Evolutionary conservation across 2,888 invertebrate species (phyloP).

Genomic region (Drosophila pseudotakahashii): DNA sequence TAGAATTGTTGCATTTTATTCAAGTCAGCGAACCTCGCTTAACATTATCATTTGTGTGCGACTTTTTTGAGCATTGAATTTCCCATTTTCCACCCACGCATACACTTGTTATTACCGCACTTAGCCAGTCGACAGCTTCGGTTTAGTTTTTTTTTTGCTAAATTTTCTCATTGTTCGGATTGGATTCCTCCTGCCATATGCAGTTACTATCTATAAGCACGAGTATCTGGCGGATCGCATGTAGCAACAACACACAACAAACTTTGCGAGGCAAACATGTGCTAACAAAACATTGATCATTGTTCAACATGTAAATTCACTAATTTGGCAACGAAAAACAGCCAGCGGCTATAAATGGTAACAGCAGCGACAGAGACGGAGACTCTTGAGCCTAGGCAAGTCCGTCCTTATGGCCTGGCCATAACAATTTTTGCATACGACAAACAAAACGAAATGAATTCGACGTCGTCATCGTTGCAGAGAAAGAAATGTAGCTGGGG

Average conservation of each 20-base stretch:
- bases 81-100: slow-evolving; percentile 17
- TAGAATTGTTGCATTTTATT: background rate
- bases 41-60: background rate
- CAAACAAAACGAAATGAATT: slow-evolving; percentile 70
- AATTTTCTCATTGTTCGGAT: slow-evolving; percentile 46
- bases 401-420: slow-evolving; percentile 48
- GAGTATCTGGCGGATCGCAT: slow-evolving; percentile 47
- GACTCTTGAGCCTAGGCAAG: slow-evolving; percentile 42
- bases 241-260: slow-evolving; percentile 63
- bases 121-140: slow-evolving; percentile 3
- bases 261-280: slow-evolving; percentile 65
- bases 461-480: slow-evolving; percentile 49
- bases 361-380: slow-evolving; percentile 54
- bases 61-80: slow-evolving; percentile 4
- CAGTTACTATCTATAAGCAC: slow-evolving; percentile 55
- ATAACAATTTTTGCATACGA: slow-evolving; percentile 74
- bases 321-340: slow-evolving; percentile 78
- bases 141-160: slow-evolving; percentile 3
- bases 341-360: slow-evolving; percentile 77
- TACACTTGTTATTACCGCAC: slow-evolving; percentile 42
- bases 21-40: background rate
- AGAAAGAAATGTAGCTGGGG: slow-evolving; percentile 3
- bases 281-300: slow-evolving; percentile 81
- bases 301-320: slow-evolving; percentile 81
- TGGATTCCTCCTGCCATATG: slow-evolving; percentile 13